Evolutionary conservation across 2,797 vertebrate species (phyloP).

Genomic region (Adelosebastes latens): DNA sequence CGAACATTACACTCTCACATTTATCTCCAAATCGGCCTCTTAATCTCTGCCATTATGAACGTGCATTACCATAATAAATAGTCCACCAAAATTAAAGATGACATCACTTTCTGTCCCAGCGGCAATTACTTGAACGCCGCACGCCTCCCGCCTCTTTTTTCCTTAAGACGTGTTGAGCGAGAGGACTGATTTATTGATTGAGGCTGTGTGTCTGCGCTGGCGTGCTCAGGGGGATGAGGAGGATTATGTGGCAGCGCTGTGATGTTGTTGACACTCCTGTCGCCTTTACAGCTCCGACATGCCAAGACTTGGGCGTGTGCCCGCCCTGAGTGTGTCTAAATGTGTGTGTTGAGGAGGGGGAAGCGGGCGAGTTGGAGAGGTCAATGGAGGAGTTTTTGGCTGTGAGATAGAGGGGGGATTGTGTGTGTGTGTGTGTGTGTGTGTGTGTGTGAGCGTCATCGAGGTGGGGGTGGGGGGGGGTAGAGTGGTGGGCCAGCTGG

Average conservation of each 20-base stretch:
- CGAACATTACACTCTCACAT: slow-evolving; percentile 27
- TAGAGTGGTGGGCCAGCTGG: slow-evolving; percentile 67
- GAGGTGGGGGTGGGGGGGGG: neutral
- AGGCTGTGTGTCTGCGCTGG: slow-evolving; percentile 24
- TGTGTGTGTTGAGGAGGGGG: slow-evolving; percentile 24
- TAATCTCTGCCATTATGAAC: slow-evolving; percentile 50
- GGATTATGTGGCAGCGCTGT: slow-evolving; percentile 62
- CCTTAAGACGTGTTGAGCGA: slow-evolving; percentile 38
- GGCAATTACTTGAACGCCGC: slow-evolving; percentile 18
- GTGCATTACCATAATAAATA: slow-evolving; percentile 45
- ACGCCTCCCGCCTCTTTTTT: slow-evolving; percentile 8
- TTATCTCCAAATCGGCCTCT: slow-evolving; percentile 48
- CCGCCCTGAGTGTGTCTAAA: slow-evolving; percentile 39
- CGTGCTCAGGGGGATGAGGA: slow-evolving; percentile 25
- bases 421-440: slow-evolving; percentile 40
- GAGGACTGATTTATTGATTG: slow-evolving; percentile 62
- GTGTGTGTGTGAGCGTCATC: slow-evolving; percentile 23
- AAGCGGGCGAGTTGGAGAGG: slow-evolving; percentile 26
- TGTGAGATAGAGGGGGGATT: slow-evolving; percentile 22
- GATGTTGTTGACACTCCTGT: slow-evolving; percentile 73
- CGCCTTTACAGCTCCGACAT: slow-evolving; percentile 56
- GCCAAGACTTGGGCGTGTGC: slow-evolving; percentile 58
- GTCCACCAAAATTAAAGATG: slow-evolving; percentile 47
- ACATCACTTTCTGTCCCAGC: slow-evolving; percentile 45
- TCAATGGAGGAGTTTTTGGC: slow-evolving; percentile 44